These are phyloP conservation scores for Periparus ater DNA, from an alignment of 2,797 vertebrate species.

Conservation along the genomic window DNA sequence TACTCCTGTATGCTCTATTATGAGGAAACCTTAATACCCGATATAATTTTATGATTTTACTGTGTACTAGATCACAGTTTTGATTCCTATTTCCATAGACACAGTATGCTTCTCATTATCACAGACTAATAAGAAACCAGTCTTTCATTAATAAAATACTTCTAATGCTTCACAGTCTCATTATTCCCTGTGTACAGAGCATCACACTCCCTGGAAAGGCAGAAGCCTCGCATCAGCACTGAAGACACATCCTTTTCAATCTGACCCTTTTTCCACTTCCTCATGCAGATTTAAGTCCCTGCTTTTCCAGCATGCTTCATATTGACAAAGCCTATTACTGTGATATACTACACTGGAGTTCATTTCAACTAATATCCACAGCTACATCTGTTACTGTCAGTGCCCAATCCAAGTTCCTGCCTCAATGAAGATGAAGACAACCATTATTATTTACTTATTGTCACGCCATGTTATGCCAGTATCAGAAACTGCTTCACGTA, in stretches of 20 bases:
- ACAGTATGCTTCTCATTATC: not conserved
- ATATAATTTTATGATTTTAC: not conserved
- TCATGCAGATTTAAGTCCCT: constrained; percentile 49
- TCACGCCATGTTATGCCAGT: not conserved
- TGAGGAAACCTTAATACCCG: not conserved
- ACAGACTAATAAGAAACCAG: not conserved
- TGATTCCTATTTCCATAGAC: not conserved
- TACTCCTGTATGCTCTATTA: not conserved
- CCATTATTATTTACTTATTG: constrained; percentile 44
- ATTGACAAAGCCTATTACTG: constrained; percentile 71
- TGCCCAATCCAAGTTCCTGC: not conserved
- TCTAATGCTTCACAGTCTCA: not conserved
- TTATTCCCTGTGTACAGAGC: not conserved
- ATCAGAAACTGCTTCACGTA: constrained; percentile 32
- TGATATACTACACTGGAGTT: constrained; percentile 58
- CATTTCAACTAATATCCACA: constrained; percentile 39
- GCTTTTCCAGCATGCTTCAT: constrained; percentile 56
- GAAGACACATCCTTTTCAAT: constrained; percentile 1
- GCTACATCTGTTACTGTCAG: constrained; percentile 48
- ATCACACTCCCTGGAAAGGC: not conserved
- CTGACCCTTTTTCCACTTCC: constrained; percentile 35
- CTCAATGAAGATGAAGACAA: constrained; percentile 27
- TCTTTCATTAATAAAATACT: constrained; percentile 18
- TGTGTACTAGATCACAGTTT: not conserved
- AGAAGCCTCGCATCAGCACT: not conserved